Evolutionary conservation across 2,113 vertebrate genomes (phyloP), one percentile per base, ranked within the genome.

Genomic region (Microcebus tavaratra): DNA sequence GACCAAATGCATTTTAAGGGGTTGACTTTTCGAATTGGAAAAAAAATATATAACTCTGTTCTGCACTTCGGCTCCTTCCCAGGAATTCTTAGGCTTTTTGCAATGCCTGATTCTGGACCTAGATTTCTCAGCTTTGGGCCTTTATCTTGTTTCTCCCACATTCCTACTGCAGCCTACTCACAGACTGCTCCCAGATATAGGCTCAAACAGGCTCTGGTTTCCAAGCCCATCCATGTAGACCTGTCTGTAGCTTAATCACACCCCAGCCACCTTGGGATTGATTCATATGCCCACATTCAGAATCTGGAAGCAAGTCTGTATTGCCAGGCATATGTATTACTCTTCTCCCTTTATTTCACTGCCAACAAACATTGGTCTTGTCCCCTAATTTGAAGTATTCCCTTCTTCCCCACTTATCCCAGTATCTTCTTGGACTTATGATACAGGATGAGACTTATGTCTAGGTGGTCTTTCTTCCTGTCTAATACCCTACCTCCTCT

Each of bases 261-360:
- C 27, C 42, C n/a, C 34, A 10, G 31, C 25, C 21, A 75, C 25
- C 53, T 76, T 88, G 42, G 79, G 94, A 94, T 80, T 59, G 87
- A 91, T 94, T 81, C 34, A 65, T 34, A 6, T 73, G 39, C 23
- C 42, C 9, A 96, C 11, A 27, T 2, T 34, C 0, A 86, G 42
- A 96, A 50, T 86, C 55, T 61, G 15, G 70, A 94, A 94, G 70
- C 65, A 65, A 67, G 61, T 85, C 81, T 94, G 89, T 50, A 90
- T 12, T 88, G 42, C 36, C 29, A 42, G 59, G 15, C 17, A 92
- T 93, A 72, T 63, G 45, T 86, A 39, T 95, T 88, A 91, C 36
- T 88, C 59, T 83, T 85, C 15, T 61, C 81, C 81, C 12, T 79
- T 84, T 80, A 73, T 88, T 78, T 70, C 10, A 84, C 11, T 76